Base-by-base conservation (phyloP, 2,113 vertebrate genomes). In the Cochlearius cochlearius region DNA sequence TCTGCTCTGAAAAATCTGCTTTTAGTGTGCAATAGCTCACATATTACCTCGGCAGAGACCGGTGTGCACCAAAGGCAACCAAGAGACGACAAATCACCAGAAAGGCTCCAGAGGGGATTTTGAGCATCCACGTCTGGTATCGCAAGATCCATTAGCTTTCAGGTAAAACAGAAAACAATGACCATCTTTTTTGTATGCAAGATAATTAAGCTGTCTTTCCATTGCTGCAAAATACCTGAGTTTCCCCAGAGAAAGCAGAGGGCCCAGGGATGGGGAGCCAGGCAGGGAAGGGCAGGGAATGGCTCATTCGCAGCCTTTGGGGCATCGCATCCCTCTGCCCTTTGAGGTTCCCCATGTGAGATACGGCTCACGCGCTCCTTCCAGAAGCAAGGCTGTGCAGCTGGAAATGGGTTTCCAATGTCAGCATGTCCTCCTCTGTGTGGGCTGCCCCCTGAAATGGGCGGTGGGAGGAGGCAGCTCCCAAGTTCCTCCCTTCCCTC, bases 141-240 rank as follows among this genome's bases (percentile, higher is more conserved):
- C 86, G 92, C 94, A 96, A 96, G 87, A 96, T 85, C 91, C 91
- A 63, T 95, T 97, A 97, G 96, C 78, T 88, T 95, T 93, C 91
- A 97, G 94, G 96, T 96, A 97, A 97, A 97, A 82, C 0, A 5
- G 89, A 92, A 94, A 91, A 95, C 86, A 91, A 89, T 89, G 59
- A 94, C 56, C 41, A 0, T 92, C 67, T 92, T 72, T 92, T 95
- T 82, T 91, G 22, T 91, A 23, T 81, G 66, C 69, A 19, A 91
- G 67, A 83, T 79, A 89, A 94, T 95, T 88, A 87, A 91, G 58
- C 80, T 94, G 86, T 95, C 64, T 89, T 92, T 87, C 84, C 71
- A 89, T 94, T 59, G 66, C n/a, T 73, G 89, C 83, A 95, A 92
- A 95, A 95, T 96, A 72, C 95, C 90, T 90, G 91, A 92, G 53